A percentile compares a stretch with the other conserved stretches of the same genome.
Evolutionary conservation across 2,113 vertebrate genomes (phyloP).

Genomic region (Prinia subflava): DNA sequence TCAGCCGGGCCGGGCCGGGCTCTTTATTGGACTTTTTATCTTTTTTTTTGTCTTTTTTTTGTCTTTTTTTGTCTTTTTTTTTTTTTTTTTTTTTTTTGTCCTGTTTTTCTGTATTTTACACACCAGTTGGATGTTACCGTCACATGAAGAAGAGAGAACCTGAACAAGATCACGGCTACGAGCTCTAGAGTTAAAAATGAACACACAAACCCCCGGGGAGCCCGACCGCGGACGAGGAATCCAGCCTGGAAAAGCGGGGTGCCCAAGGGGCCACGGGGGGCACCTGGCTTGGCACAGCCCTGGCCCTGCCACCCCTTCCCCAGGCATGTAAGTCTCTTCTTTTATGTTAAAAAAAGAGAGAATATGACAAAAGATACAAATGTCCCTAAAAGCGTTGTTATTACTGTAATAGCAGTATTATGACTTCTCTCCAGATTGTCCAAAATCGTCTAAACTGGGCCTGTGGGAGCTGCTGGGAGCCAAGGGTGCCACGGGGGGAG

Average conservation of each 20-base stretch:
- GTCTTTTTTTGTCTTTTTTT: not conserved
- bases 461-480: not conserved
- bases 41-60: not conserved
- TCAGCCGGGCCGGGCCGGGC: not conserved
- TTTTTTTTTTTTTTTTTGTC: not conserved
- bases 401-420: constrained; percentile 46
- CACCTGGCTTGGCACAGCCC: not conserved
- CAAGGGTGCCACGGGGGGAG: not conserved
- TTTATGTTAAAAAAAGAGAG: constrained; percentile 36
- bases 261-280: not conserved
- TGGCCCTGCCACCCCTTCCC: not conserved
- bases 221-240: not conserved
- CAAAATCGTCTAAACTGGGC: not conserved
- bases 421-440: constrained; percentile 55
- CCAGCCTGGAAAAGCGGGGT: not conserved
- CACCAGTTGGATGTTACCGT: constrained; percentile 62
- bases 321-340: constrained; percentile 9
- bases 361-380: constrained; percentile 26
- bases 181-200: constrained; percentile 68
- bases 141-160: constrained; percentile 65
- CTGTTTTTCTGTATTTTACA: constrained; percentile 52
- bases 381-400: constrained; percentile 40
- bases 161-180: constrained; percentile 59
- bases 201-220: constrained; percentile 10
- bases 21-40: not conserved